These are phyloP conservation scores for Apamea crenata DNA, from an alignment of 2,888 invertebrate genomes.

Conservation along the genomic window DNA sequence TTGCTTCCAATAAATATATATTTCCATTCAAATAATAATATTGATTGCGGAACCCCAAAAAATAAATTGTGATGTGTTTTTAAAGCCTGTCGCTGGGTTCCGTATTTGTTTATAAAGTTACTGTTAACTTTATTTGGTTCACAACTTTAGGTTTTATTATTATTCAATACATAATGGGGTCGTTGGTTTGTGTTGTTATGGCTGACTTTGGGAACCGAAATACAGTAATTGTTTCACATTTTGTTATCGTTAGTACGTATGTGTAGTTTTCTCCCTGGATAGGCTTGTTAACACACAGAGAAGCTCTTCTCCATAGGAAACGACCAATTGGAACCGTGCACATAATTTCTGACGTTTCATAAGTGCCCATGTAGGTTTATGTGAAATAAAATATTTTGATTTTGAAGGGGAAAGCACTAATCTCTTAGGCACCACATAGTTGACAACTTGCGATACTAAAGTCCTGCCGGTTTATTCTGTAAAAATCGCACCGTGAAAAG, in stretches of 20 bases:
- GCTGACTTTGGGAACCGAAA: background rate
- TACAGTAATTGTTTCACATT: background rate
- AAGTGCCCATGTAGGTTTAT: too few relatives aligned
- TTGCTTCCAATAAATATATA: slow-evolving; percentile 74
- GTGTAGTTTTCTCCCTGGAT: background rate
- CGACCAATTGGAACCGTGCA: too few relatives aligned
- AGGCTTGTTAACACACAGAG: background rate
- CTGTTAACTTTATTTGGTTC: slow-evolving; percentile 28
- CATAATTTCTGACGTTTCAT: too few relatives aligned
- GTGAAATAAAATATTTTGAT: too few relatives aligned
- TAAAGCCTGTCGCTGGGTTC: slow-evolving; percentile 18
- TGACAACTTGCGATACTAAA: background rate
- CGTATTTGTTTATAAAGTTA: slow-evolving; percentile 38
- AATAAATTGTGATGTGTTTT: slow-evolving; percentile 45
- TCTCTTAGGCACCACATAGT: background rate
- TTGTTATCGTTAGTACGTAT: background rate
- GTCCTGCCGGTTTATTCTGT: background rate
- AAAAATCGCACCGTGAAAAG: too few relatives aligned
- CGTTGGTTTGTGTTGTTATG: background rate
- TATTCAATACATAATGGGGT: background rate
- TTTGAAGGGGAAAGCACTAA: too few relatives aligned
- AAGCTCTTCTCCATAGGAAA: too few relatives aligned
- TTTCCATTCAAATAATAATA: slow-evolving; percentile 70
- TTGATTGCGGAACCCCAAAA: slow-evolving; percentile 56
- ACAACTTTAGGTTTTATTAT: background rate